phyloP scores from a whole-genome alignment of 2,113 vertebrate species.

The Rissa tridactyla region DNA sequence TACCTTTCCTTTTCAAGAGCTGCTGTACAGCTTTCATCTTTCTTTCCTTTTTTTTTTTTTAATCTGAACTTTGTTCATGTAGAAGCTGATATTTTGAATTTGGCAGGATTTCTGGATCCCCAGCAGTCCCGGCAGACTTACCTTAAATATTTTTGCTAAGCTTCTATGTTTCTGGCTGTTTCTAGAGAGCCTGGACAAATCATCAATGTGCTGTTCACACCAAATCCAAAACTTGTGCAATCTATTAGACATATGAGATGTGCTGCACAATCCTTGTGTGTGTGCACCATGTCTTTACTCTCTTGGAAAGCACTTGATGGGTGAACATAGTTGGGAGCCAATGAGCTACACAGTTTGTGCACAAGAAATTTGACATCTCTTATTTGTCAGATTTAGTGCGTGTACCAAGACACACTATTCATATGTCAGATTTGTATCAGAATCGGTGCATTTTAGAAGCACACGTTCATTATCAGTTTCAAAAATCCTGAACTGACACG shows the following conservation, averaged over 20 bases:
- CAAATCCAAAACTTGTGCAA: background rate
- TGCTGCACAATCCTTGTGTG: too few species aligned
- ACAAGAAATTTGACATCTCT: background rate
- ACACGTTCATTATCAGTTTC: background rate
- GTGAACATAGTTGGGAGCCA: background rate
- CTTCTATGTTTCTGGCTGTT: background rate
- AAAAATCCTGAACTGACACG: background rate
- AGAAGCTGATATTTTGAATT: background rate
- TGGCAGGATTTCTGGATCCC: background rate
- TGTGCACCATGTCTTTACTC: background rate
- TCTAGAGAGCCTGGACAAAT: background rate
- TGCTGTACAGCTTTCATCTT: background rate
- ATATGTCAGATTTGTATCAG: background rate
- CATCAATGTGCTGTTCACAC: background rate
- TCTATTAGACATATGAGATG: background rate
- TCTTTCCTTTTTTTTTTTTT: background rate
- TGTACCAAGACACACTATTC: background rate
- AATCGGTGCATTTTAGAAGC: background rate
- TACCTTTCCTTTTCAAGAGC: background rate
- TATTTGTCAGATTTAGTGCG: background rate
- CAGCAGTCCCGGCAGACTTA: background rate
- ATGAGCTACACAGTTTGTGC: background rate
- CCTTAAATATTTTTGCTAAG: background rate
- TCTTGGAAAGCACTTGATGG: background rate
- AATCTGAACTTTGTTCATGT: background rate